Evolutionary conservation across 2,797 vertebrate genomes (phyloP).

Genomic region (Mormyrops attenuatus): DNA sequence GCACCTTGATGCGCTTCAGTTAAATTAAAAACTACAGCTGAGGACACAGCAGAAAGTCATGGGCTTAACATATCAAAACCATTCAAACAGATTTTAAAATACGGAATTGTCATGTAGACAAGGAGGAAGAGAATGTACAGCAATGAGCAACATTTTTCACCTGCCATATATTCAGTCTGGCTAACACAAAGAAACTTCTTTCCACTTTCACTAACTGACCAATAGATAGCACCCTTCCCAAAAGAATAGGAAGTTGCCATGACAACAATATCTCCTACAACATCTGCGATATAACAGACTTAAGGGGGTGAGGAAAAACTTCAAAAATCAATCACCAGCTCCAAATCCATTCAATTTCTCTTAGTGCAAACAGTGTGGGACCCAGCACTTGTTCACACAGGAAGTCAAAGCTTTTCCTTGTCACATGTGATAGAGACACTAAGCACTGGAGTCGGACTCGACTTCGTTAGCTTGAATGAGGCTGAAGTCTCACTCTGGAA

Average conservation of each 20-base stretch:
- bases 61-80: background rate
- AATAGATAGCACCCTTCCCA: constrained; percentile 7
- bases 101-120: constrained; percentile 18
- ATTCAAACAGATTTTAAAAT: background rate
- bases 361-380: constrained; percentile 1
- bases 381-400: background rate
- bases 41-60: background rate
- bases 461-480: constrained; percentile 26
- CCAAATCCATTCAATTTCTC: constrained; percentile 3
- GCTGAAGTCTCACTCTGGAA: constrained; percentile 38
- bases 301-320: background rate
- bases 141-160: background rate
- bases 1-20: background rate
- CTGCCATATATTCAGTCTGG: background rate
- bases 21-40: background rate
- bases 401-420: background rate
- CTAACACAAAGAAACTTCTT: background rate
- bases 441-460: background rate
- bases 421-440: background rate
- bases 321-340: background rate
- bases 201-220: background rate
- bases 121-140: background rate
- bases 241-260: background rate
- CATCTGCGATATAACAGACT: constrained; percentile 11
- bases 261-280: constrained; percentile 17